Base-by-base conservation (phyloP, 2,888 invertebrate genomes). In the Choreutis nemorana region DNA sequence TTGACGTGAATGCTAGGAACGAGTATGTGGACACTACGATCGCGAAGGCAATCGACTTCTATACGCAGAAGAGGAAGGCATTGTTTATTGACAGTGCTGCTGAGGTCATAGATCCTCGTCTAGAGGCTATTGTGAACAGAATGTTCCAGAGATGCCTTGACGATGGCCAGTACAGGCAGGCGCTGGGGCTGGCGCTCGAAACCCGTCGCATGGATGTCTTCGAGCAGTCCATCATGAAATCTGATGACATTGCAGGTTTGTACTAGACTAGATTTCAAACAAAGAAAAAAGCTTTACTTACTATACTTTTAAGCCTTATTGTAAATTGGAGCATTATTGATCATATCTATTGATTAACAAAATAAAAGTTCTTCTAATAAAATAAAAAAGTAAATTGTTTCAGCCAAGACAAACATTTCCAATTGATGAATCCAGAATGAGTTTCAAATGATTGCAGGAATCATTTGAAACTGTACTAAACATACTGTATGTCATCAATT, bases 11-110 rank as follows among this genome's bases (percentile, higher is more conserved):
- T 56, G 90, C 91, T 15, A 84, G 92, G 32, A 90, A 92, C 40
- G 96, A 97, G 77, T 98, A 97, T 81, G 96, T 97, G 1, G 95
- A 97, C 58, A 98, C 97, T 0, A 97, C 91, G 22, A 91, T 97
- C 54, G 95, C 97, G 2, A 97, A 97, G 71, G 97, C 97, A 57
- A 97, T 98, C 48, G 97, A 98, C 71, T 92, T 90, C 60, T 98
- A 98, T 61, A 97, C 94, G 4, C 92, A 92, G 50, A 89, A 93
- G 59, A 82, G 94, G 29, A 85, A 91, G 45, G 83, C 87, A 16
- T 82, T 89, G 35, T 87, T 86, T 33, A 85, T 89, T 49, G 87
- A 87, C 34, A 85, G 84, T 26, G 75, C 81, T 14, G 81, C 83
- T 1, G 89, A 89, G 45, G 65, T 82, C 1, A 89, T 94, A 26